phyloP scores from a whole-genome alignment of 2,888 invertebrate species.

The Itoplectis maculator region DNA sequence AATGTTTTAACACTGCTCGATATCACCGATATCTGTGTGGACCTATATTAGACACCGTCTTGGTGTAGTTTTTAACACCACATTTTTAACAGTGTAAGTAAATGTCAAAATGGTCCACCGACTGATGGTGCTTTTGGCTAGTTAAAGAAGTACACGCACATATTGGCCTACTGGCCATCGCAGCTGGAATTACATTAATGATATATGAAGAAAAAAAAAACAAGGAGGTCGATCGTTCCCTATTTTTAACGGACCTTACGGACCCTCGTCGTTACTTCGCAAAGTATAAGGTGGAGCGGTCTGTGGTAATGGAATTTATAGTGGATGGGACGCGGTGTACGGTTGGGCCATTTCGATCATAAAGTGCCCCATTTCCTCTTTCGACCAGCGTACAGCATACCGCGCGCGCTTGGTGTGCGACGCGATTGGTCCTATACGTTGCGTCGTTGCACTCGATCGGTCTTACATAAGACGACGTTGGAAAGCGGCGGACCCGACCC shows the following conservation, averaged over 20 bases:
- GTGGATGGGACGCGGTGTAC: constrained; percentile 48
- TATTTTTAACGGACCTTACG: constrained; percentile 35
- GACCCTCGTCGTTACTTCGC: constrained; percentile 20
- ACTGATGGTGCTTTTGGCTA: too few species aligned
- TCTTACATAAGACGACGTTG: constrained; percentile 56
- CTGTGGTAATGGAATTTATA: constrained; percentile 61
- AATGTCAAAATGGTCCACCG: too few species aligned
- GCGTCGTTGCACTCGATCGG: constrained; percentile 57
- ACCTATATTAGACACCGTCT: too few species aligned
- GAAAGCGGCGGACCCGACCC: constrained; percentile 25
- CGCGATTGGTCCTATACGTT: constrained; percentile 51
- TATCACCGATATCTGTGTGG: too few species aligned
- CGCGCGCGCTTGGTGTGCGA: background rate
- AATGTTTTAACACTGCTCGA: too few species aligned
- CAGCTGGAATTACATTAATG: constrained; percentile 4
- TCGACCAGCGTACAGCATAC: constrained; percentile 30
- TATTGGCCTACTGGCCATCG: background rate
- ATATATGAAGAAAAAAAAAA: constrained; percentile 24
- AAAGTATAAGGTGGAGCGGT: constrained; percentile 10
- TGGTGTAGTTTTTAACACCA: too few species aligned
- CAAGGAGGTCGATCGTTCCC: background rate
- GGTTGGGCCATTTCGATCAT: constrained; percentile 55
- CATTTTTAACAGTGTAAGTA: too few species aligned
- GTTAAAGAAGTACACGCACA: too few species aligned
- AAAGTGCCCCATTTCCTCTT: constrained; percentile 56